These are phyloP conservation scores for Brotogeris chrysoptera DNA, from an alignment of 2,797 vertebrate genomes.

Conservation along the genomic window DNA sequence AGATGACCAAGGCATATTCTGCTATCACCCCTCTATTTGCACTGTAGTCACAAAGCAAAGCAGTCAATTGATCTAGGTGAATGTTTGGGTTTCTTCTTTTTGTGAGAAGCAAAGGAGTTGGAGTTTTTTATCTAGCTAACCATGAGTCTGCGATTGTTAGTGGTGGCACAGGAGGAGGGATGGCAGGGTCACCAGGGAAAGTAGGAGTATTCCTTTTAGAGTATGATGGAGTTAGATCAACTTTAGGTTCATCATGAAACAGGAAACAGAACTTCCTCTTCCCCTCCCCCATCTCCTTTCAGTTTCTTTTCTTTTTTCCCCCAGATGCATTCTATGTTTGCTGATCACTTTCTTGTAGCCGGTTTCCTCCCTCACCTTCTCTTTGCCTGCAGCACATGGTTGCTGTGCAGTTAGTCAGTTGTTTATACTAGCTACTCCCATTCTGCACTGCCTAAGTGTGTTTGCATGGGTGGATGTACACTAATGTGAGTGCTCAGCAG, in stretches of 20 bases:
- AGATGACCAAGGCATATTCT: neutral
- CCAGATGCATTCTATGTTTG: neutral
- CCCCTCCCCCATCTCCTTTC: neutral
- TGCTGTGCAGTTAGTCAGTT: neutral
- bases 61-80: neutral
- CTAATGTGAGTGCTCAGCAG: neutral
- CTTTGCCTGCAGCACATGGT: neutral
- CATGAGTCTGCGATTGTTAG: neutral
- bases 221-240: neutral
- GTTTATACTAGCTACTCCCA: neutral
- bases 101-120: neutral
- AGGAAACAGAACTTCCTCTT: neutral
- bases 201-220: neutral
- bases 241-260: neutral
- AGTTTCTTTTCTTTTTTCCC: neutral
- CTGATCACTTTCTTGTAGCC: neutral
- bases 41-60: neutral
- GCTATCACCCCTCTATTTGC: neutral
- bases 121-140: neutral
- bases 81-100: neutral
- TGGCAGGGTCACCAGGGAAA: neutral
- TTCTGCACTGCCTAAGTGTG: neutral
- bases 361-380: neutral
- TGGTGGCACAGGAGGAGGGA: neutral
- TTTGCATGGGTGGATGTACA: neutral